Percentiles rank a stretch among this genome's conserved stretches.
Evolutionary conservation across 2,113 vertebrate genomes (phyloP).

Genomic region (Ageneiosus marmoratus): DNA sequence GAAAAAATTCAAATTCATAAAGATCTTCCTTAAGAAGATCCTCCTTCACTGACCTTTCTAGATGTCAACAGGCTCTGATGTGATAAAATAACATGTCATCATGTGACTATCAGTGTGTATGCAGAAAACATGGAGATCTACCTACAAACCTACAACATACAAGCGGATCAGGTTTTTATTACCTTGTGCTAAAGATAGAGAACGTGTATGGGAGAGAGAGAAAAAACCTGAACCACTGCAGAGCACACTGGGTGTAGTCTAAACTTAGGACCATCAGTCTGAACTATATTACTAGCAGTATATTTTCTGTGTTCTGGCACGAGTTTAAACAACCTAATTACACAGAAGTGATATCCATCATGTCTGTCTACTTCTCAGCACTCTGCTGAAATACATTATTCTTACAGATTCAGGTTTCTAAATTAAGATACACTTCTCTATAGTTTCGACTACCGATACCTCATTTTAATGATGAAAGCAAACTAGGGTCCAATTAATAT

Average conservation of each 20-base stretch:
- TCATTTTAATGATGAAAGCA: conserved; percentile 3
- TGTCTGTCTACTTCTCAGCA: conserved; percentile 8
- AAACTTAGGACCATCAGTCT: conserved; percentile 14
- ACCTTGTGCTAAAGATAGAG: conserved; percentile 23
- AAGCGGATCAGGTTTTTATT: not conserved
- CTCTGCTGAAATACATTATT: not conserved
- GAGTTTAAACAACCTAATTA: conserved; percentile 17
- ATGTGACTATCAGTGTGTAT: conserved; percentile 3
- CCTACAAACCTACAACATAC: conserved; percentile 4
- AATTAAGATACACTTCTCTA: not conserved
- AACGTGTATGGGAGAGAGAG: too few species aligned
- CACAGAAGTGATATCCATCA: not conserved
- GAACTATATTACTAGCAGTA: conserved; percentile 14
- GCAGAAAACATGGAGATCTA: conserved; percentile 8
- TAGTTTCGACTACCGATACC: not conserved
- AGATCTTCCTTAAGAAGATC: not conserved
- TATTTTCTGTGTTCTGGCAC: not conserved
- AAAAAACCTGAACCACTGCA: too few species aligned
- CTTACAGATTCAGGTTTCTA: not conserved
- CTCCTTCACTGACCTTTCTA: not conserved
- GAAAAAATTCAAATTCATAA: not conserved
- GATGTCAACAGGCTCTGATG: not conserved
- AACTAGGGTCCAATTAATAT: not conserved
- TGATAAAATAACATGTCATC: conserved; percentile 19
- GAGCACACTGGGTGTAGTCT: conserved; percentile 14